Evolutionary conservation across 1,140 invertebrate genomes (phyloP), one percentile per base, ranked within the genome.

Genomic region (Tetramorium parvispinum): DNA sequence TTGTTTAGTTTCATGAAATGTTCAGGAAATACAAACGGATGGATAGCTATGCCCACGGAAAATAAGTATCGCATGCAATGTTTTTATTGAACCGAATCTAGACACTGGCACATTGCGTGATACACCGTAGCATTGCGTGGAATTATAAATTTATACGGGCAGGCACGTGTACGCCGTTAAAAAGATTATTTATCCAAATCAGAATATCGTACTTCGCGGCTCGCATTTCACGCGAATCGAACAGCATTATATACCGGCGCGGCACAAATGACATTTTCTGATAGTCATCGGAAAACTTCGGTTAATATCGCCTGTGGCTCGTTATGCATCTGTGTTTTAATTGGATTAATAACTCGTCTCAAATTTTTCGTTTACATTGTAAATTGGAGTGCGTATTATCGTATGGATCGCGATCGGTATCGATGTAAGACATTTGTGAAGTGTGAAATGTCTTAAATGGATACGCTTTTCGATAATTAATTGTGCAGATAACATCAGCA

Each of bases 171-270:
- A 73, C 73, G 68, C 77, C 66, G 88, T 89, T 89, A 88, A 88
- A 89, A 87, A 83, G 82, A 90, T 92, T 92, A 88, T 90, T 91
- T 91, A 88, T 92, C 88, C 89, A 92, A 92, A 92, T 91, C 91
- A 88, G 87, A 65, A 87, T 87, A 88, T 88, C 89, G 75, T 78
- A 49, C 70, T 66, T 77, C 68, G 71, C 65, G 40, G 40, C 71
- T 65, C 73, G 73, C 51, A 27, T 68, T 82, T 85, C 71, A 46
- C 32, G 78, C 66, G 66, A 85, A 76, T 81, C 70, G 51, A 59
- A 10, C 59, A 37, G 70, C 59, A 21, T 49, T 87, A 85, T 32
- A 57, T 87, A 66, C 16, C 51, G 6, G 10, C 70, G 40, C 32
- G 37, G 11, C 37, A 71, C 21, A 59, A 76, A 55, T 85, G 57